A percentile compares a stretch with the other conserved stretches of the same genome.
phyloP scores from a whole-genome alignment of 2,888 invertebrate genomes.

The Ormyrus labotus region DNA sequence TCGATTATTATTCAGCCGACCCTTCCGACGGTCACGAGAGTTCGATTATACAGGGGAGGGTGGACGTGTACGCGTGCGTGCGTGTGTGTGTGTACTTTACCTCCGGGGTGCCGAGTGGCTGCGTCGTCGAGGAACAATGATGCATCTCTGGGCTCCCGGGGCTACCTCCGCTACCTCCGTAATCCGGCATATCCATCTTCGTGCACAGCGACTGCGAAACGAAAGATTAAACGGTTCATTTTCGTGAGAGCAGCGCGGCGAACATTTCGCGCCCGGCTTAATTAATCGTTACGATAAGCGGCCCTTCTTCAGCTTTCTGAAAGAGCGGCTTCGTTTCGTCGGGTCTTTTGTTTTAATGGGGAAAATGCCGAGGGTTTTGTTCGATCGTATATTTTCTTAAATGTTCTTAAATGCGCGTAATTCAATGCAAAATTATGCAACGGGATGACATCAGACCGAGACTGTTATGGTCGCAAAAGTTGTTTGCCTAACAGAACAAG shows the following conservation, averaged over 20 bases:
- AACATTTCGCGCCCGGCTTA: too few relatives aligned
- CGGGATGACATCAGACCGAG: constrained; percentile 6
- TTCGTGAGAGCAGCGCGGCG: not conserved
- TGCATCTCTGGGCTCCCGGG: constrained; percentile 90
- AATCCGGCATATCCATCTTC: constrained; percentile 72
- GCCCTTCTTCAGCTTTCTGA: too few relatives aligned
- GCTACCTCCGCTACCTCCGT: constrained; percentile 76
- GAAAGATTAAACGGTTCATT: constrained; percentile 21
- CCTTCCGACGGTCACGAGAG: too few relatives aligned
- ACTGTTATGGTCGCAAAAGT: not conserved
- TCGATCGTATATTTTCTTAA: too few relatives aligned
- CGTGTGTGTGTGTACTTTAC: constrained; percentile 67
- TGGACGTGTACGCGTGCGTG: not conserved
- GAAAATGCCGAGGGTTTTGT: too few relatives aligned
- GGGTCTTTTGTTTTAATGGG: too few relatives aligned
- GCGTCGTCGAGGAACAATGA: constrained; percentile 93
- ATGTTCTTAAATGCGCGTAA: not conserved
- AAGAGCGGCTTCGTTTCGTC: too few relatives aligned
- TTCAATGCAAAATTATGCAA: constrained; percentile 25
- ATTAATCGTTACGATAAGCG: too few relatives aligned
- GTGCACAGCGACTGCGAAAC: constrained; percentile 63
- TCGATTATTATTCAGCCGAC: too few relatives aligned
- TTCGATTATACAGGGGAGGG: too few relatives aligned
- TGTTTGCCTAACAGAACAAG: too few relatives aligned
- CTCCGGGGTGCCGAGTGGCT: constrained; percentile 80